Conservation (phyloP, 2,888 invertebrate genomes). For the Ophion costatus region DNA sequence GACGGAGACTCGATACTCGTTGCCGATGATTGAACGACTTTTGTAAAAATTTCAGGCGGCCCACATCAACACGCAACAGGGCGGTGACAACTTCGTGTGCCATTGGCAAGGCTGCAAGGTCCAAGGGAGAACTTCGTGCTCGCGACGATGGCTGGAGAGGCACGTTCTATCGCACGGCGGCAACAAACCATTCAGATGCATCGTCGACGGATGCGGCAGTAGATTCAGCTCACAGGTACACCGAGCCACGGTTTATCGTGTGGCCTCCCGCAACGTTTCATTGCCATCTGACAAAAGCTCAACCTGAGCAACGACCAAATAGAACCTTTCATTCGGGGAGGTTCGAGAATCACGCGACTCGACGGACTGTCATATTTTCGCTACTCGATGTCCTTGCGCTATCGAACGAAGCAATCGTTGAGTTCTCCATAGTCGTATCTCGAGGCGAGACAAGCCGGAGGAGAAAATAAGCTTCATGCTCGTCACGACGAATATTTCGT, state of each 20-base stretch:
- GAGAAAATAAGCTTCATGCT: slow-evolving; percentile 1
- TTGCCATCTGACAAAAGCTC: not conserved
- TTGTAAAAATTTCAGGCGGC: slow-evolving; percentile 85
- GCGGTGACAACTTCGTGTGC: slow-evolving; percentile 93
- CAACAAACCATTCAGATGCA: slow-evolving; percentile 97
- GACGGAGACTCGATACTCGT: not conserved
- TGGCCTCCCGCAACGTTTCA: not conserved
- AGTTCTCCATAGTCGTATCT: not conserved
- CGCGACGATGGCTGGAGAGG: slow-evolving; percentile 96
- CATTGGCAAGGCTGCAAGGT: slow-evolving; percentile 98
- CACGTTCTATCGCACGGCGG: slow-evolving; percentile 95
- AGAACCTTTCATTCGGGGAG: not conserved
- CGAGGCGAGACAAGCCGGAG: not conserved
- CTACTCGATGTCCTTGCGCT: not conserved
- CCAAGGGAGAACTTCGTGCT: slow-evolving; percentile 95
- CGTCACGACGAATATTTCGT: not conserved
- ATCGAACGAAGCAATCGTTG: not conserved
- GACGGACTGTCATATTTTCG: not conserved
- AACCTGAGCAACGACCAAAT: not conserved
- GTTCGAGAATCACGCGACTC: slow-evolving; percentile 3
- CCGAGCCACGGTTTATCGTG: slow-evolving; percentile 66
- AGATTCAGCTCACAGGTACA: slow-evolving; percentile 94
- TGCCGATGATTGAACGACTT: slow-evolving; percentile 1
- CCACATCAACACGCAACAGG: slow-evolving; percentile 94
- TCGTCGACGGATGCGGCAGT: slow-evolving; percentile 96